These are phyloP conservation scores for Drosophila fuyamai DNA, from an alignment of 1,140 invertebrate genomes.

Conservation along the genomic window DNA sequence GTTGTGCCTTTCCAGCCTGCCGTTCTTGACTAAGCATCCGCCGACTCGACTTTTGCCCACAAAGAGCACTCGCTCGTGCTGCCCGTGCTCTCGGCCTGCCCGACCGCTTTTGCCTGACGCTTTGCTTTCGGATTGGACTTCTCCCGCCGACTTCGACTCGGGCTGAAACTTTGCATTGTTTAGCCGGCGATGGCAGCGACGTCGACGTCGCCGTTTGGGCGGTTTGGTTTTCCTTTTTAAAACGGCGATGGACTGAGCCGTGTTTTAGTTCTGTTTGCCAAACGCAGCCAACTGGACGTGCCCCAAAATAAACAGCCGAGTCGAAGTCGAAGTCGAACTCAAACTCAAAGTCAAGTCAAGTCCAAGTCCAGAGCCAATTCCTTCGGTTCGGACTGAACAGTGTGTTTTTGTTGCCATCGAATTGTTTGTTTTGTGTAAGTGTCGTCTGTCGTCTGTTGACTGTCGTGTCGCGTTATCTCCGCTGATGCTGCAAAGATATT, in stretches of 20 bases:
- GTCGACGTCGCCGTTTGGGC: constrained; percentile 59
- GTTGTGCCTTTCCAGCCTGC: background rate
- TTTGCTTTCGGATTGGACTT: constrained; percentile 26
- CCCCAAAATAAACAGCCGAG: constrained; percentile 15
- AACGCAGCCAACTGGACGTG: constrained; percentile 69
- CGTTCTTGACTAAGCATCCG: constrained; percentile 3
- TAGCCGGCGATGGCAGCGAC: constrained; percentile 27
- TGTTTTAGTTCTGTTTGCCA: constrained; percentile 74
- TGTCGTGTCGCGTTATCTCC: constrained; percentile 15
- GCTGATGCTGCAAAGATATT: constrained; percentile 7
- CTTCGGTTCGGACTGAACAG: constrained; percentile 14
- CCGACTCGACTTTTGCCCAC: background rate
- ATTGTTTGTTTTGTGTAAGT: constrained; percentile 45
- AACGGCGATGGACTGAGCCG: constrained; percentile 50
- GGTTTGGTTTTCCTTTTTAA: constrained; percentile 75
- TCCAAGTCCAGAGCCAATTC: constrained; percentile 8
- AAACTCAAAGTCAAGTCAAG: background rate
- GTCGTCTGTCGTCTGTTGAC: constrained; percentile 8
- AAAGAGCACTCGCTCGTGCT: constrained; percentile 24
- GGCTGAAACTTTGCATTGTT: constrained; percentile 56
- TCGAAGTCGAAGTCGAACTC: background rate
- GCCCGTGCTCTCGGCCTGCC: background rate
- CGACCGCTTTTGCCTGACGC: constrained; percentile 1
- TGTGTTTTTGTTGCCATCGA: constrained; percentile 3
- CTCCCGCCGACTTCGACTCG: background rate